Conservation (phyloP, 2,888 invertebrate species). For the Spodoptera picta region DNA sequence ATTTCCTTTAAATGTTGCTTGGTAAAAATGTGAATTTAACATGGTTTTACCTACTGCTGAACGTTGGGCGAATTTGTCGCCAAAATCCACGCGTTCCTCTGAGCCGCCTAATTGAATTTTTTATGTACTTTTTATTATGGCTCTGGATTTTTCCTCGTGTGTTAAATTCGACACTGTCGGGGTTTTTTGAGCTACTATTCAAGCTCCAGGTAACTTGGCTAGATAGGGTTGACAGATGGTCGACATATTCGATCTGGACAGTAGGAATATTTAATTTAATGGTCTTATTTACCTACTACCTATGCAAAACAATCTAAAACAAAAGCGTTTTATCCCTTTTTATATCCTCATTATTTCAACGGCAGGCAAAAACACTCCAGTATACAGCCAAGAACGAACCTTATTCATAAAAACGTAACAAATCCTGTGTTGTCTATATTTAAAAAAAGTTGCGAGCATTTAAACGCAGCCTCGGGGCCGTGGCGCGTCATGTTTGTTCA, state of each 20-base stretch:
- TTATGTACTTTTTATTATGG: constrained; percentile 67
- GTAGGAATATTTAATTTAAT: no score
- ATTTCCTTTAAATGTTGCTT: constrained; percentile 48
- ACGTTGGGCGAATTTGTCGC: constrained; percentile 68
- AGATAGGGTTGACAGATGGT: no score
- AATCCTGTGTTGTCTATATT: constrained; percentile 27
- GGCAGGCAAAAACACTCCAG: constrained; percentile 2
- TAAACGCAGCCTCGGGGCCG: constrained; percentile 49
- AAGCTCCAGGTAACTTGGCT: constrained; percentile 1
- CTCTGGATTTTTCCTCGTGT: constrained; percentile 51
- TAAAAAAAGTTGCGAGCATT: constrained; percentile 43
- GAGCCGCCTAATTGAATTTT: constrained; percentile 78
- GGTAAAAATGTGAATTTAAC: constrained; percentile 21
- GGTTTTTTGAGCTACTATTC: constrained; percentile 20
- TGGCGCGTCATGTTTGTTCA: constrained; percentile 77
- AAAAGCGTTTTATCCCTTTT: background rate
- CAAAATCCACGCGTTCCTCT: constrained; percentile 69
- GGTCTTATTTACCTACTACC: no score
- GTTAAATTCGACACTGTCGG: constrained; percentile 41
- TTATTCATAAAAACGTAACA: background rate
- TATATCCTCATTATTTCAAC: background rate
- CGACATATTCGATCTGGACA: no score
- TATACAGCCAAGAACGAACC: constrained; percentile 4
- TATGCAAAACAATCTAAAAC: no score
- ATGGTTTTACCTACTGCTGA: constrained; percentile 32